Conservation (phyloP, 2,113 vertebrate species). For the Solenodon paradoxus region DNA sequence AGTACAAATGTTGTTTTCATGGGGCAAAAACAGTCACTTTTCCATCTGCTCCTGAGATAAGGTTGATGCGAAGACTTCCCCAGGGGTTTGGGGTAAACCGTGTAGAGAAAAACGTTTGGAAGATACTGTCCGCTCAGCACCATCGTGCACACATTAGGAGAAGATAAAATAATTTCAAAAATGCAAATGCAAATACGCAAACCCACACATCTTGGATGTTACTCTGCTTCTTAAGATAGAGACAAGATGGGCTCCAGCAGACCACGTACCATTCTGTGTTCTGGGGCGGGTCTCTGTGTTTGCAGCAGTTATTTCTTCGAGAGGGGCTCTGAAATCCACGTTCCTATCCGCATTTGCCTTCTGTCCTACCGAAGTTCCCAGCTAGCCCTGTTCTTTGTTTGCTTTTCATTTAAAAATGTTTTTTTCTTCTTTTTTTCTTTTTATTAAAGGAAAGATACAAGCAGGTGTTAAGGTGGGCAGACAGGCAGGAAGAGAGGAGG, state of each 20-base stretch:
- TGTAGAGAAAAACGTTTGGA: neutral
- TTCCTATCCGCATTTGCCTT: fast-evolving
- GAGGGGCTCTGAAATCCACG: fast-evolving
- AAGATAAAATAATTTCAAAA: neutral
- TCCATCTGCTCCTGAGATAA: neutral
- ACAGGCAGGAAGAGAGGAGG: no score
- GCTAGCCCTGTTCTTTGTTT: neutral
- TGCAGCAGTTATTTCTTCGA: neutral
- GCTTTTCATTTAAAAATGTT: no score
- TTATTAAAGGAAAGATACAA: no score
- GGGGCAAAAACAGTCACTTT: neutral
- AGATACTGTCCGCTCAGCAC: neutral
- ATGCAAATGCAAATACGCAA: neutral
- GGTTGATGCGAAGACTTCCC: neutral
- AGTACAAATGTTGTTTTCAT: neutral
- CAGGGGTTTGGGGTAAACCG: neutral
- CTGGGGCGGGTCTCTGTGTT: neutral
- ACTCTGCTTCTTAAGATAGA: neutral
- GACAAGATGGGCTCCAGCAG: neutral
- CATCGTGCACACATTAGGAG: neutral
- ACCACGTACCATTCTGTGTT: fast-evolving
- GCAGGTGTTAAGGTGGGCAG: no score
- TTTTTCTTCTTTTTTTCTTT: no score
- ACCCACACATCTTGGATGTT: neutral
- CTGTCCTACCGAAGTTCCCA: neutral